These are phyloP conservation scores for Fregata magnificens DNA, from an alignment of 2,113 vertebrate species.

Conservation along the genomic window DNA sequence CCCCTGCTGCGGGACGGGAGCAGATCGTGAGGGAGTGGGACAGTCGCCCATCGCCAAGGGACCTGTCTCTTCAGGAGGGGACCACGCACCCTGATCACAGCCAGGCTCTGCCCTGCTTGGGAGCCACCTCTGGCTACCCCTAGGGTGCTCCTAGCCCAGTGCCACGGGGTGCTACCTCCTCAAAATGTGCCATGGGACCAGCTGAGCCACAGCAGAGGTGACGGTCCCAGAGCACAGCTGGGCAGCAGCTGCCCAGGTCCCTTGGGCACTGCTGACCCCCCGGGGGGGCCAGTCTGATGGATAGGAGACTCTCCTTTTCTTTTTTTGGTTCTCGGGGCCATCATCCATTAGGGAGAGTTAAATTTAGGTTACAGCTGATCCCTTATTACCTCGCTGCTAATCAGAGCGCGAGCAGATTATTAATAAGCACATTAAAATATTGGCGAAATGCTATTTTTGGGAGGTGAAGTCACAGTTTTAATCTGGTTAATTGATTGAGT, in stretches of 20 bases:
- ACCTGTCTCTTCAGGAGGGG: not conserved
- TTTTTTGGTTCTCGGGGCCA: slow-evolving; percentile 49
- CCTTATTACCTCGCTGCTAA: slow-evolving; percentile 69
- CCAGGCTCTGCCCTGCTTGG: not conserved
- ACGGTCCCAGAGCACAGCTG: not conserved
- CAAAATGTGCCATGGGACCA: not conserved
- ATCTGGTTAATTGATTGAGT: slow-evolving; percentile 62
- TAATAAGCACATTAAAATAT: slow-evolving; percentile 72
- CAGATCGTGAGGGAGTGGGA: not conserved
- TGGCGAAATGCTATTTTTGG: slow-evolving; percentile 65
- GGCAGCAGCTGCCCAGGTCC: not conserved
- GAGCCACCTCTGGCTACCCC: not conserved
- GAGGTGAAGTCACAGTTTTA: slow-evolving; percentile 60
- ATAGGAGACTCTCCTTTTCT: not conserved
- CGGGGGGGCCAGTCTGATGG: not conserved
- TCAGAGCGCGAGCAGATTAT: slow-evolving; percentile 66
- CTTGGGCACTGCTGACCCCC: not conserved
- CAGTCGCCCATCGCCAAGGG: accelerated
- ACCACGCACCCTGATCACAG: not conserved
- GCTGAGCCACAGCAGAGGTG: not conserved
- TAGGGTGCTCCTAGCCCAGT: not conserved
- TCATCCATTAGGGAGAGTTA: slow-evolving; percentile 69
- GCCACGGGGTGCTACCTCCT: too few relatives aligned
- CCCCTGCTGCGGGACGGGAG: accelerated
- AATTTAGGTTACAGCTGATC: slow-evolving; percentile 69